Percentiles rank a stretch among this genome's conserved stretches.
These are phyloP conservation scores for Ianthella basta DNA, from an alignment of 37 sponge, comb jelly and placozoan genomes.

Conservation along the genomic window DNA sequence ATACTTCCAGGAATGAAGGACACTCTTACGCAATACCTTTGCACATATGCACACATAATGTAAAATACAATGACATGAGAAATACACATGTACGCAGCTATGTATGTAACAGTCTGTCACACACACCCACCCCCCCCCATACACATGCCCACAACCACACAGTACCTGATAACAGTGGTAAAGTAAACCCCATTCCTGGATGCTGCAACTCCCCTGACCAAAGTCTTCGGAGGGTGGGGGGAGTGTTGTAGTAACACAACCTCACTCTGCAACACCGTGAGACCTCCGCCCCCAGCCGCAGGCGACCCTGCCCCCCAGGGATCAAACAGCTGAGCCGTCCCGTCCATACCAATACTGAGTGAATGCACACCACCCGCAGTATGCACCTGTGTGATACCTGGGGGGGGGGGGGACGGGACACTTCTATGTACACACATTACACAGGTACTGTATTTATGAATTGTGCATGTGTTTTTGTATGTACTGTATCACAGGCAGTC, in stretches of 20 bases:
- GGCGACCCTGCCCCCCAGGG: not conserved
- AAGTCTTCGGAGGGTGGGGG: not conserved
- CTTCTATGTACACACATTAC: too few species aligned
- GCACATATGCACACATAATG: not conserved
- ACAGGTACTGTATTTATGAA: too few species aligned
- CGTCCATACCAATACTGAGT: not conserved
- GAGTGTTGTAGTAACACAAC: too few species aligned
- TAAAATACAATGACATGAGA: too few species aligned
- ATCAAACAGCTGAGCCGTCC: constrained; percentile 13
- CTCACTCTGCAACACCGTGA: not conserved
- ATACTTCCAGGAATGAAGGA: too few species aligned
- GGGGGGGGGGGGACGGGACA: too few species aligned
- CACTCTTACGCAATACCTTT: not conserved
- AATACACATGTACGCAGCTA: too few species aligned
- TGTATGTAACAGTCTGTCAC: not conserved
- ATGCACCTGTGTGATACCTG: constrained; percentile 6
- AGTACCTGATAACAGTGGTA: not conserved
- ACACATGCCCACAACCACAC: too few species aligned
- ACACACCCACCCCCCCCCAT: too few species aligned
- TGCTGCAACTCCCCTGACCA: not conserved
- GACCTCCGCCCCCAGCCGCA: not conserved
- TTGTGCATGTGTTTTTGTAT: too few species aligned
- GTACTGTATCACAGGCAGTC: too few species aligned
- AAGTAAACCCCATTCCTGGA: not conserved
- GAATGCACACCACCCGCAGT: not conserved